Evolutionary conservation across 2,113 vertebrate genomes (phyloP).

Genomic region (Corydoras maculifer): DNA sequence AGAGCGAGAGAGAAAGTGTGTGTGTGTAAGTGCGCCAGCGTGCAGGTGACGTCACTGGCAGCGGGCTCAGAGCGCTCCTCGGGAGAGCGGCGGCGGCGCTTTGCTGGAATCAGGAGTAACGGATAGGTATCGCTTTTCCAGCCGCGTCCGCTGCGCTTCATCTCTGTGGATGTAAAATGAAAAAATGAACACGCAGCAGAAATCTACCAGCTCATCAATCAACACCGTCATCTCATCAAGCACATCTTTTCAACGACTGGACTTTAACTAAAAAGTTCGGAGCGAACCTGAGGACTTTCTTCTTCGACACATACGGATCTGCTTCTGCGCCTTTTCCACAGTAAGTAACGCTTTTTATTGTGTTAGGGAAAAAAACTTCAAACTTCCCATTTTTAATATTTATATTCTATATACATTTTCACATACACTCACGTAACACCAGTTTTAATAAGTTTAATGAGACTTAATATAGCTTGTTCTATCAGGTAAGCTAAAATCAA

Average conservation of each 20-base stretch:
- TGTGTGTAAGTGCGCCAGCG: slow-evolving; percentile 30
- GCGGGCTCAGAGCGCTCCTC: slow-evolving; percentile 46
- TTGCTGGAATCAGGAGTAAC: slow-evolving; percentile 44
- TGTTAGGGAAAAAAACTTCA: neutral
- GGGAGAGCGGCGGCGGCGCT: slow-evolving; percentile 39
- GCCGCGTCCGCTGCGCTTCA: slow-evolving; percentile 25
- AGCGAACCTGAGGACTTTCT: slow-evolving; percentile 8
- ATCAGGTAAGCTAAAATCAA: no score
- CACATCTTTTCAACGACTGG: neutral
- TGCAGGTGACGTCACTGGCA: slow-evolving; percentile 54
- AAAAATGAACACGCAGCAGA: slow-evolving; percentile 61
- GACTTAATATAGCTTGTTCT: no score
- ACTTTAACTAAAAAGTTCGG: neutral
- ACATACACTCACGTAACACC: no score
- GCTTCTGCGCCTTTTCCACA: neutral
- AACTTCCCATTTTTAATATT: neutral
- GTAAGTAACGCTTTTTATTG: neutral
- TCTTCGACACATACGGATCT: neutral
- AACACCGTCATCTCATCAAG: slow-evolving; percentile 44
- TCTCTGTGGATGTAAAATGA: slow-evolving; percentile 60
- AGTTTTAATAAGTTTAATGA: no score
- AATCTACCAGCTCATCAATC: slow-evolving; percentile 42
- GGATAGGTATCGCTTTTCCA: slow-evolving; percentile 42
- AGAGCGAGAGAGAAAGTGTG: slow-evolving; percentile 24
- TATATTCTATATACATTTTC: no score